These are phyloP conservation scores for Pollenia angustigena DNA, from an alignment of 2,888 invertebrate genomes.

Conservation along the genomic window DNA sequence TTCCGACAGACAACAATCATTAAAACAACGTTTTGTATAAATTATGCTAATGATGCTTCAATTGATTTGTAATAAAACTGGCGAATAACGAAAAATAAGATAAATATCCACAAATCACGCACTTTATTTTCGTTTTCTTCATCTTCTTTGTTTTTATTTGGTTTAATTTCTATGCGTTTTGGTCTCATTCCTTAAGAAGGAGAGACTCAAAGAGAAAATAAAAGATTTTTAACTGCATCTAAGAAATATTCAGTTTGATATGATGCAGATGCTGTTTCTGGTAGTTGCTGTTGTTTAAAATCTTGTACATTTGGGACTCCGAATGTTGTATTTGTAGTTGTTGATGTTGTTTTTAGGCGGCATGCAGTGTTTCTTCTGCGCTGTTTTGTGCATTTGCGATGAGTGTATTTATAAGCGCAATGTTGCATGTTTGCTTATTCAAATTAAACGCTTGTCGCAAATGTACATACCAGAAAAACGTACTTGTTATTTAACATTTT, in stretches of 20 bases:
- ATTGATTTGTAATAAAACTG: slow-evolving; percentile 85
- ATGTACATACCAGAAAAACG: slow-evolving; percentile 35
- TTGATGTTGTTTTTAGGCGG: slow-evolving; percentile 15
- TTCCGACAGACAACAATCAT: slow-evolving; percentile 80
- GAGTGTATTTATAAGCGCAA: slow-evolving; percentile 74
- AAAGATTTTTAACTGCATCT: slow-evolving; percentile 64
- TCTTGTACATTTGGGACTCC: slow-evolving; percentile 57
- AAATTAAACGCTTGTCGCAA: slow-evolving; percentile 74
- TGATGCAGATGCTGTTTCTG: slow-evolving; percentile 66
- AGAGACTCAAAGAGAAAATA: neutral
- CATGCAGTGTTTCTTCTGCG: slow-evolving; percentile 69
- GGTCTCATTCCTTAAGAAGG: slow-evolving; percentile 5
- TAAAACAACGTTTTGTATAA: slow-evolving; percentile 84
- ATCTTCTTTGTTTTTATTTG: slow-evolving; percentile 31
- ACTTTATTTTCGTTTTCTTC: slow-evolving; percentile 75
- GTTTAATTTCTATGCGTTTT: slow-evolving; percentile 47
- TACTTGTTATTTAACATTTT: slow-evolving; percentile 30
- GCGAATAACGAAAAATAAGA: slow-evolving; percentile 81
- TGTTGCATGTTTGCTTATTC: slow-evolving; percentile 75
- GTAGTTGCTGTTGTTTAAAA: slow-evolving; percentile 44
- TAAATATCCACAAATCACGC: slow-evolving; percentile 84
- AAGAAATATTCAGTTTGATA: slow-evolving; percentile 55
- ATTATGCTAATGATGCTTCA: slow-evolving; percentile 85
- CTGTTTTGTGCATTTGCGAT: slow-evolving; percentile 70
- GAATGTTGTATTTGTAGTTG: slow-evolving; percentile 19